Base-by-base conservation (phyloP, 1,140 invertebrate genomes). In the Lepidurus arcticus region DNA sequence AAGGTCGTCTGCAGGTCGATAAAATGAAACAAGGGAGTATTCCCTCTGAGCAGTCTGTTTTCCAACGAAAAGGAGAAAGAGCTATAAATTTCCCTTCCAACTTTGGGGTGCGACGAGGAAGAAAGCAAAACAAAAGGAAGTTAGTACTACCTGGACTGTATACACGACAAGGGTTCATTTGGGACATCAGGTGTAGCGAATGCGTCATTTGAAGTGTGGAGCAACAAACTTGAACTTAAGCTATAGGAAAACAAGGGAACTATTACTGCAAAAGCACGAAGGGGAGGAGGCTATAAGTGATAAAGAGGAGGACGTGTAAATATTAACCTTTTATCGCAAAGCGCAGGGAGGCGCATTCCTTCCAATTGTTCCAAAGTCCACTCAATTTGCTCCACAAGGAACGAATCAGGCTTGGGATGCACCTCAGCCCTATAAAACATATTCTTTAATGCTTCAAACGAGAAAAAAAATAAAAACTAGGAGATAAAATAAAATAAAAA, bases 1-100 rank as follows among this genome's bases (percentile, higher is more conserved):
- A 65, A 65, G 53, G 53, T 65, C 53, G 53, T 65, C 53, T 65
- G 53, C 16, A 65, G 53, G 53, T 65, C 53, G 53, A 65, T 16
- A 65, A 65, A 65, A 21, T 65, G 53, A 65, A 65, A 65, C 53
- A 65, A 21, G 16, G 53, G 6, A 13, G 53, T 65, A 65, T 16
- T 65, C 21, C 53, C 53, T 65, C 21, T 21, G 6, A 65, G 21
- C 53, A 65, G 21, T 21, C 53, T 65, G 53, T 21, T 13, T n/a
- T n/a, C 53, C 53, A 65, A 16, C 21, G 6, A 13, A 65, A 65
- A 65, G 21, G 53, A 13, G 13, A 7, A 65, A 65, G 34, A 34
- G 34, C 21, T 3, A 65, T 65, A 65, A 13, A 21, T 65, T 9
- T 65, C 6, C 53, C 1, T 13, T 65, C 13, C 6, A 13, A 16